Evolutionary conservation across 2,888 invertebrate genomes (phyloP), one percentile per base, ranked within the genome.

Genomic region (Drosophila antonietae): DNA sequence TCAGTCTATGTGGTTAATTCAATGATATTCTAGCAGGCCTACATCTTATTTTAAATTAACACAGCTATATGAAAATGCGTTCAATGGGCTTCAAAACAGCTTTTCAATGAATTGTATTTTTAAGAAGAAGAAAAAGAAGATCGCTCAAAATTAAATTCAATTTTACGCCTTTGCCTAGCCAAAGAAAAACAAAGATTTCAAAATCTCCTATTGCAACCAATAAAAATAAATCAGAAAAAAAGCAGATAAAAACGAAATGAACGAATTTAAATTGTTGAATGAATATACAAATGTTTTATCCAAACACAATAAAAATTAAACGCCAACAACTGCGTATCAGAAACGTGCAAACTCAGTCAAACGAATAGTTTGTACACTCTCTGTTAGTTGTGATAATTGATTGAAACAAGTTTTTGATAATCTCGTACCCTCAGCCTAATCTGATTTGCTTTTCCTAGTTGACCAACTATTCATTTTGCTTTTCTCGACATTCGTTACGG

Each of bases 111-210:
- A 61, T 39, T 56, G 3, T 33, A 9, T 59, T 47, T 52, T 28
- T 5, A 14, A 20, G 5, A 12, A 23, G 6, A 12, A n/a, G n/a
- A n/a, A 14, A 33, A 33, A n/a, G n/a, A 63, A 43, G 62, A 70
- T 61, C 59, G 53, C 70, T 77, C 52, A 46, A 67, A 65, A 73
- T 81, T 79, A 71, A 67, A 79, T 80, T 86, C 46, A 78, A 75
- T 83, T 73, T 73, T 28, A 56, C 67, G 62, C 58, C 52, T 77
- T 73, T 64, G 49, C 59, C 41, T 52, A 46, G 46, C 44, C 23
- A 47, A 57, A 74, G 67, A 75, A 78, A 78, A 75, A 46, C 64
- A 65, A 41, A 35, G 49, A 78, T 79, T 79, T 44, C 79, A 49
- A 68, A 73, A 75, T 68, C 10, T 60, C 33, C 33, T 28, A 51